A percentile compares a stretch with the other conserved stretches of the same genome.
Evolutionary conservation across 2,888 invertebrate genomes (phyloP).

Genomic region (Leucozona laternaria): DNA sequence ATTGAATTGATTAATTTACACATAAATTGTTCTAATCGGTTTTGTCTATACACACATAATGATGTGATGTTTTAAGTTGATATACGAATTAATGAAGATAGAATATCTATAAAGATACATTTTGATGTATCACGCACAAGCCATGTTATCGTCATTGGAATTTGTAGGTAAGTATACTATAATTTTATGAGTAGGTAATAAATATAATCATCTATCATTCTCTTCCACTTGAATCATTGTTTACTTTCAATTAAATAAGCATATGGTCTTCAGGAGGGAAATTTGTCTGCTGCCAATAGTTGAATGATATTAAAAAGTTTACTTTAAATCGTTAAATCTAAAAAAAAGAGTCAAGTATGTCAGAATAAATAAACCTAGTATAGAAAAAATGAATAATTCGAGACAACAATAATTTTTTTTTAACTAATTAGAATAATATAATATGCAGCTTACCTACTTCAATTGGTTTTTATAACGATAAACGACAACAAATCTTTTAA

Average conservation of each 20-base stretch:
- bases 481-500: too few species aligned
- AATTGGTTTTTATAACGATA: too few species aligned
- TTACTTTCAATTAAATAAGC: slow-evolving; percentile 3
- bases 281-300: neutral
- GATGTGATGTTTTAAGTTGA: neutral
- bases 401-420: neutral
- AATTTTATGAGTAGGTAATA: neutral
- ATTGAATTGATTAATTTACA: slow-evolving; percentile 26
- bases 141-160: neutral
- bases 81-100: slow-evolving; percentile 15
- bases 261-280: neutral
- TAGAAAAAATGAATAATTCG: neutral
- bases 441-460: too few species aligned
- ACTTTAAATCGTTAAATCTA: neutral
- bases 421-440: too few species aligned
- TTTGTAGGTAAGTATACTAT: neutral
- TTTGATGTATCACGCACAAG: neutral
- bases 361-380: neutral
- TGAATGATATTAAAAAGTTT: neutral
- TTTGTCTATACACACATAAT: neutral
- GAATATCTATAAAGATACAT: neutral
- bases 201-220: neutral
- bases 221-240: neutral
- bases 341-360: neutral
- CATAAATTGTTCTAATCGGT: slow-evolving; percentile 3